A percentile compares a stretch with the other conserved stretches of the same genome.
phyloP scores from a whole-genome alignment of 2,113 vertebrate species.

The Dolichallabes microphthalmus region DNA sequence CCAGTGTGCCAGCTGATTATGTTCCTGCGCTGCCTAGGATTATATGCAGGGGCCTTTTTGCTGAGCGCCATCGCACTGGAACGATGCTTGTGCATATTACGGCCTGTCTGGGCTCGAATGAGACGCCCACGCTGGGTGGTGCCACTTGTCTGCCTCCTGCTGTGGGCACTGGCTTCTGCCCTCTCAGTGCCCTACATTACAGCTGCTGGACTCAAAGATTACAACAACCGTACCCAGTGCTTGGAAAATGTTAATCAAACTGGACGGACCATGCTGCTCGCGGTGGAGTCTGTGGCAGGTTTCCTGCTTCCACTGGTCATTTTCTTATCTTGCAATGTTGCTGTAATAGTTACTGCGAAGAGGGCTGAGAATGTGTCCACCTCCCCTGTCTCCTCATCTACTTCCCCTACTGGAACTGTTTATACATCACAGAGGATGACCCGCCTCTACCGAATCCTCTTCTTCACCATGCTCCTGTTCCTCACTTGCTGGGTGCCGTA shows the following conservation, averaged over 20 bases:
- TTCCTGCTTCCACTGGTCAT: slow-evolving; percentile 72
- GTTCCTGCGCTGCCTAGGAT: slow-evolving; percentile 70
- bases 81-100: slow-evolving; percentile 73
- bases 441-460: slow-evolving; percentile 72
- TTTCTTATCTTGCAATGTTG: slow-evolving; percentile 72
- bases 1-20: slow-evolving; percentile 62
- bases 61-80: slow-evolving; percentile 74
- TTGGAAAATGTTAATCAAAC: not conserved
- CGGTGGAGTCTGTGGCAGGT: slow-evolving; percentile 66
- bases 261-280: slow-evolving; percentile 49
- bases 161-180: slow-evolving; percentile 63
- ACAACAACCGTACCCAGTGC: not conserved
- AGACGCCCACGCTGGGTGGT: slow-evolving; percentile 70
- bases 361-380: slow-evolving; percentile 39
- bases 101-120: slow-evolving; percentile 71
- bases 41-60: slow-evolving; percentile 72
- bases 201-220: not conserved
- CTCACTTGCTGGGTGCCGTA: slow-evolving; percentile 78
- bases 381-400: not conserved
- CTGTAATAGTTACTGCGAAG: slow-evolving; percentile 60
- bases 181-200: slow-evolving; percentile 68
- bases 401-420: slow-evolving; percentile 1
- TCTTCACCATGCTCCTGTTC: slow-evolving; percentile 75
- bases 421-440: slow-evolving; percentile 55
- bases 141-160: slow-evolving; percentile 61